phyloP scores from a whole-genome alignment of 2,888 invertebrate genomes.

The Chrysopilus asiliformis region DNA sequence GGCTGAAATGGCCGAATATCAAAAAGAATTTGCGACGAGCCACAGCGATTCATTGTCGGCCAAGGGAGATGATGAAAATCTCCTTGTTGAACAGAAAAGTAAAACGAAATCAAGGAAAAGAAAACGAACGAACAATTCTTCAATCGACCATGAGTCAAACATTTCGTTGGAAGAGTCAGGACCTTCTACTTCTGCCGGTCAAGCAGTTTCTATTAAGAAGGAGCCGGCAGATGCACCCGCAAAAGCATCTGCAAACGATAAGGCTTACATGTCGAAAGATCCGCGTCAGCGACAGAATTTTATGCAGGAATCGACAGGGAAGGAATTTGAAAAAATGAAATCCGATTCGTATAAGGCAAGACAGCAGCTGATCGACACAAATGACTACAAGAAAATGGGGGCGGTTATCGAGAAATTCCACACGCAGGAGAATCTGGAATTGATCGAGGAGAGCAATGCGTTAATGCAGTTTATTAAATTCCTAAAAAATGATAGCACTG shows the following conservation, averaged over 20 bases:
- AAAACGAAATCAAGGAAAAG: no score
- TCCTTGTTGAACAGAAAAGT: no score
- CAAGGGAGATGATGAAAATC: neutral
- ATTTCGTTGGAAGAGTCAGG: no score
- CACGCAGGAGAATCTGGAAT: neutral
- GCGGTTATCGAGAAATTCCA: neutral
- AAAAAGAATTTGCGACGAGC: no score
- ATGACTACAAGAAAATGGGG: neutral
- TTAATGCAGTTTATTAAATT: conserved; percentile 7
- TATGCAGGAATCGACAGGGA: neutral
- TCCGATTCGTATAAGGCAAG: neutral
- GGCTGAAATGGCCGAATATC: no score
- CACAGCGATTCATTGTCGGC: no score
- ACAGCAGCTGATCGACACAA: neutral
- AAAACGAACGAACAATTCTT: no score
- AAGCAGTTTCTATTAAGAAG: no score
- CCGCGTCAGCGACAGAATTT: neutral
- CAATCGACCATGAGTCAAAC: no score
- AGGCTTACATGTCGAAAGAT: neutral
- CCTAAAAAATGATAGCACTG: neutral
- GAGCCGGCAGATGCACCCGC: no score
- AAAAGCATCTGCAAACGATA: no score
- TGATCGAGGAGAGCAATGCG: neutral
- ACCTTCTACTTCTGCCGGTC: no score
- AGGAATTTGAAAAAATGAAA: conserved; percentile 3